Evolutionary conservation across 2,888 invertebrate genomes (phyloP), one percentile per base, ranked within the genome.

Genomic region (Tetanocera ferruginea): DNA sequence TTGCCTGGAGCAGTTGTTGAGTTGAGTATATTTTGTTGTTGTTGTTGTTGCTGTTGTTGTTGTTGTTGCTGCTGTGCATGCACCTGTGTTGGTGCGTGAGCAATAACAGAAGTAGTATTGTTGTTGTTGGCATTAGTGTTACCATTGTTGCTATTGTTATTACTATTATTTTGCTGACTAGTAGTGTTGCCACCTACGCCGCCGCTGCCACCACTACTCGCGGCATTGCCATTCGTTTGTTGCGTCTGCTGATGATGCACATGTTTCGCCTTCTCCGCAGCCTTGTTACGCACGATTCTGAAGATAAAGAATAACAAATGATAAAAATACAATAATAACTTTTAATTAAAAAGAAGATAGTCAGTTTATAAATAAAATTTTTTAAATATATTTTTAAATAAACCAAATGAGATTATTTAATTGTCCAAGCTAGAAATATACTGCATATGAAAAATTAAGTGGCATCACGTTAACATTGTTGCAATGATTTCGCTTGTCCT

Each of bases 271-370:
- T 97, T 98, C 91, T 99, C 98, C 14, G 98, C 98, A 14, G 98
- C 98, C 89, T 98, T 98, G 91, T 98, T 98, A 83, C 98, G 93
- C 78, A 98, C 98, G 90, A 98, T 98, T 92, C 98, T 98, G 91
- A 17, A 91, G 90, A 80, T 76, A 71, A 52, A 37, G 31, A 28
- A 52, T 23, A 49, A n/a, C 6, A 49, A 66, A 55, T 34, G 23
- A 3, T 37, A 28, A 19, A 43, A 17, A 37, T 5, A 57, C n/a
- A n/a, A n/a, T n/a, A n/a, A n/a, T n/a, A n/a, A n/a, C n/a, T n/a
- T n/a, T n/a, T n/a, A n/a, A n/a, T n/a, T n/a, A n/a, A n/a, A n/a
- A n/a, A n/a, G n/a, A n/a, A n/a, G n/a, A n/a, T n/a, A n/a, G n/a
- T n/a, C n/a, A n/a, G n/a, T n/a, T n/a, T 34, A 71, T 71, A 52